A percentile compares a stretch with the other conserved stretches of the same genome.
These are phyloP conservation scores for Alouatta palliata DNA, from an alignment of 2,113 vertebrate species.

Conservation along the genomic window DNA sequence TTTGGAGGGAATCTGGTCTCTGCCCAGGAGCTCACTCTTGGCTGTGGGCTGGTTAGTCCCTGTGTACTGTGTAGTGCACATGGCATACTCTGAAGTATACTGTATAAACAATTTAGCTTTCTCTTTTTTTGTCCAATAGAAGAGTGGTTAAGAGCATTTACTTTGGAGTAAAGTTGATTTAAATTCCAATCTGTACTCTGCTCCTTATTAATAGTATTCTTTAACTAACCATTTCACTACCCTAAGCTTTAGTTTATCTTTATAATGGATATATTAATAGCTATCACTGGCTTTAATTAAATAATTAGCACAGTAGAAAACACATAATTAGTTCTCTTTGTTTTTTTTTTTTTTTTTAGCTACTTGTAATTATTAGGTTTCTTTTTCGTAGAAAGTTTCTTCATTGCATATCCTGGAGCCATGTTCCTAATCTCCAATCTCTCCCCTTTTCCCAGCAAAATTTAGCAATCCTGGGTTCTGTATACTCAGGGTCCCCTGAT, in stretches of 20 bases:
- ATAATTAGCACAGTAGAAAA: background rate
- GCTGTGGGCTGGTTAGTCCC: background rate
- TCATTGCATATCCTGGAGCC: background rate
- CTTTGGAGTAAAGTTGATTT: background rate
- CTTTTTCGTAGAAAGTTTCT: background rate
- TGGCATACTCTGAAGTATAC: background rate
- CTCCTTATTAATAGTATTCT: background rate
- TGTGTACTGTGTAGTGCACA: background rate
- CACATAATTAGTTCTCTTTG: background rate
- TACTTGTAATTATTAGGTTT: background rate
- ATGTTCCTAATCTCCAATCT: background rate
- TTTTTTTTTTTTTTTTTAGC: background rate
- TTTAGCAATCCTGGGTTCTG: background rate
- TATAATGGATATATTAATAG: background rate
- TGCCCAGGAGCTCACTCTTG: background rate
- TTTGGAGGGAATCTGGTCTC: background rate
- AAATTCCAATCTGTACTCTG: background rate
- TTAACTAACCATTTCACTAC: background rate
- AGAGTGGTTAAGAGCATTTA: background rate
- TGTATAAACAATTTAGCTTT: background rate
- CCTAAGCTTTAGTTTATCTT: background rate
- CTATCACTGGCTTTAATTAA: background rate
- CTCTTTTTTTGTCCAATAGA: background rate
- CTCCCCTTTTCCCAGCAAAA: background rate
- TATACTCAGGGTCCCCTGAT: background rate